Evolutionary conservation across 2,113 vertebrate genomes (phyloP), one percentile per base, ranked within the genome.

Genomic region (Paramormyrops kingsleyae): DNA sequence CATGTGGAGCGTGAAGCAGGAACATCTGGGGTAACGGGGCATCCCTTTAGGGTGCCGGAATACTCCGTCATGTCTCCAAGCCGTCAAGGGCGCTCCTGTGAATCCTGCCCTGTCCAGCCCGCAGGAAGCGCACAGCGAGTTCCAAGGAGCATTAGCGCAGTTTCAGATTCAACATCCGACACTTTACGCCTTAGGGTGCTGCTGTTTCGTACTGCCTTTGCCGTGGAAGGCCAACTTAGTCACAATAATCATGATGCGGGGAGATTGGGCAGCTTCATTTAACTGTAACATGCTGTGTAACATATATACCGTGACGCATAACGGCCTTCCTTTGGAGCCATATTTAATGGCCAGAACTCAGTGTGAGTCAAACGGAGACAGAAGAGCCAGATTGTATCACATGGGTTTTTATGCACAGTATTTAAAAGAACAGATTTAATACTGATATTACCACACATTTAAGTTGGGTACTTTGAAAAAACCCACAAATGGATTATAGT

Each of bases 1-100:
- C 91, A 93, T 92, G 86, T 91, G 92, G 91, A 93, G 93, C 94
- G 94, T 95, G 91, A 92, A 94, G 91, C 90, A 95, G 93, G 95
- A 97, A 95, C 94, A 95, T 92, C 94, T 92, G 95, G 93, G 94
- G 92, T 24, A n/a, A n/a, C 0, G 12, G 10, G 24, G 44, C 3
- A 13, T 46, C 74, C 17, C 74, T n/a, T 70, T 70, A 70, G 62
- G 62, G 62, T 13, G 62, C 62, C 62, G 62, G 42, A 44, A 24
- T 27, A 9, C 44, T 84, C 9, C 8, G 44, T 31, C 24, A 0
- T 8, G n/a, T 49, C 13, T 19, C 44, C 27, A 5, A 19, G 46
- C 88, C 24, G 95, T 80, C 74, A 42, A 42, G 13, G 5, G 17
- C 35, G 2, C 35, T 42, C 35, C 74, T 19, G 31, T 1, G 35